phyloP scores from a whole-genome alignment of 2,113 vertebrate species.

The Cyprinus carpio region DNA sequence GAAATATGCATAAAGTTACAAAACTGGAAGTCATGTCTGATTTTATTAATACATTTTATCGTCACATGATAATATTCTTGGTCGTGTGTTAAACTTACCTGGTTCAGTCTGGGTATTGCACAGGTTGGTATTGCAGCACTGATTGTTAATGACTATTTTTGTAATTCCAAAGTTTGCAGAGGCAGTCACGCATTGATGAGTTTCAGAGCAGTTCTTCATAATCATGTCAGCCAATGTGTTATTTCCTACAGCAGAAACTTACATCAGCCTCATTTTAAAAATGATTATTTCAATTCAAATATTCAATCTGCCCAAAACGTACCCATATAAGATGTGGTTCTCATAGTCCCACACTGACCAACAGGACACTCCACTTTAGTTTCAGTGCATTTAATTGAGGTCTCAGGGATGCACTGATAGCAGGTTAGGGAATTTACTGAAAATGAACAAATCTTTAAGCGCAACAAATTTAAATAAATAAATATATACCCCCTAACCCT shows the following conservation, averaged over 20 bases:
- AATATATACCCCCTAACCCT: background rate
- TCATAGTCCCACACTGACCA: constrained; percentile 49
- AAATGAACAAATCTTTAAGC: background rate
- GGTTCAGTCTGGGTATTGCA: constrained; percentile 37
- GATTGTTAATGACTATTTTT: constrained; percentile 23
- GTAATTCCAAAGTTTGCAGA: constrained; percentile 44
- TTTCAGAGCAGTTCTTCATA: constrained; percentile 42
- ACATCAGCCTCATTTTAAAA: background rate
- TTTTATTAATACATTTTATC: background rate
- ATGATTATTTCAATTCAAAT: background rate
- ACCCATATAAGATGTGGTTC: constrained; percentile 42
- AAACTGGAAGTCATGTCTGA: background rate
- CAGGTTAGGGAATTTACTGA: constrained; percentile 44
- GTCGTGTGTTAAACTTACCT: background rate
- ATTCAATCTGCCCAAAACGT: background rate
- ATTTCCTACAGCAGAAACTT: constrained; percentile 2
- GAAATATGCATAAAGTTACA: constrained; percentile 10
- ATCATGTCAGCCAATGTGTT: constrained; percentile 19
- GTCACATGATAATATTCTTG: background rate
- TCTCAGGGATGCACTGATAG: constrained; percentile 50
- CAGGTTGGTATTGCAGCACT: constrained; percentile 42
- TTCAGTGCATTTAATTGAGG: constrained; percentile 35
- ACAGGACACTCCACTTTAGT: constrained; percentile 38
- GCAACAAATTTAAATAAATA: background rate
- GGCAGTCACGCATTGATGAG: constrained; percentile 21